Evolutionary conservation across 2,797 vertebrate genomes (phyloP), one percentile per base, ranked within the genome.

Genomic region (Vireo griseus): DNA sequence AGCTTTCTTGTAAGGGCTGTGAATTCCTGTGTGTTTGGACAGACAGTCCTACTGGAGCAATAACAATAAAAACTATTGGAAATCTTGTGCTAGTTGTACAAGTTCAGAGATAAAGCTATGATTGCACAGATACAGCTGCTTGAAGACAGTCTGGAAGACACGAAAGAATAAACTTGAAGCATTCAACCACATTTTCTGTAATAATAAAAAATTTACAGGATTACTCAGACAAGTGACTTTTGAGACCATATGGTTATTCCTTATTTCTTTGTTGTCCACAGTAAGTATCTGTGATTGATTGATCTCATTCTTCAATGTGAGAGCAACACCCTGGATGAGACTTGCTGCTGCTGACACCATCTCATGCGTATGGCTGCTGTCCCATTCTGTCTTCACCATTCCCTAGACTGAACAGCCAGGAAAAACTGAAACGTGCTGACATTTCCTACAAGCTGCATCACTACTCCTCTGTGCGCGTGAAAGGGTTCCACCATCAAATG

Each of bases 361-460:
- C 87, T 92, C 79, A 72, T 47, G 65, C 0, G 4, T 50, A 95
- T 78, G 80, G 92, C 91, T 92, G 85, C 88, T 72, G 65, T 95
- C 90, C 93, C 78, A 2, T 81, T 85, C 85, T 79, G 69, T 89
- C 95, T 95, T 96, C 17, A 11, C 92, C 83, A 83, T 96, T 94
- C 90, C 92, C 78, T 73, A 44, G 84, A 57, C 61, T 92, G 48
- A 94, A 91, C 55, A 95, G 93, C 90, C 96, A 96, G 95, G 93
- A 95, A 97, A 97, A 97, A 91, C 86, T 96, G 95, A 96, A 96
- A 92, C 22, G 29, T 83, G 92, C 85, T 95, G 95, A 89, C 89
- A 96, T 94, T 96, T 96, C 94, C 94, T 88, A 86, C 89, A 61
- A 95, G 92, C 86, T 81, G 66, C 84, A 83, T 92, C 94, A 94